Conservation (phyloP, 2,113 vertebrate genomes). For the Hassar affinis region DNA sequence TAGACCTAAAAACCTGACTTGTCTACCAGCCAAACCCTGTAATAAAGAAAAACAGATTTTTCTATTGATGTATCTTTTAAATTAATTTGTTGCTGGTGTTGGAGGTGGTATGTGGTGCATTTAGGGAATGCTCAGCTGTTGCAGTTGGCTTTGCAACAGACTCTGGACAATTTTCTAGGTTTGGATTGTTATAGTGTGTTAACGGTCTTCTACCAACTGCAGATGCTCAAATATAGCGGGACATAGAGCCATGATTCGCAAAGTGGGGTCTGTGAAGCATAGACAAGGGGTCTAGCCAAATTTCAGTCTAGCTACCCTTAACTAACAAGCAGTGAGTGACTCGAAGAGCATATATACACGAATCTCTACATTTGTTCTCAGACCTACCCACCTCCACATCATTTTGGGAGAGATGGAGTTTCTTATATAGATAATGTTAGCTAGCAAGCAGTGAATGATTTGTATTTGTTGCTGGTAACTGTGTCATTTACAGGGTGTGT, state of each 20-base stretch:
- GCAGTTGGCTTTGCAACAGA: constrained; percentile 14
- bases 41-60: constrained; percentile 20
- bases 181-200: not conserved
- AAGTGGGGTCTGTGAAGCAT: not conserved
- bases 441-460: not conserved
- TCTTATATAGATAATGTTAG: not conserved
- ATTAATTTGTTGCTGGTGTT: constrained; percentile 8
- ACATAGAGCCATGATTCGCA: not conserved
- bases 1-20: constrained; percentile 31
- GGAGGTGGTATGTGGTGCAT: constrained; percentile 14
- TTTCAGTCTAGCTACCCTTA: not conserved
- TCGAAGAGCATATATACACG: too few species aligned
- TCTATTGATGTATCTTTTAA: constrained; percentile 15
- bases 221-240: not conserved
- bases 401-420: not conserved
- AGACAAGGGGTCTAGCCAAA: not conserved
- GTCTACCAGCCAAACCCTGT: not conserved
- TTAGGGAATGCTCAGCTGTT: constrained; percentile 33
- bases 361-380: not conserved
- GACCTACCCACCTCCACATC: not conserved
- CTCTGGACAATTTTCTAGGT: constrained; percentile 33
- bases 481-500: too few species aligned
- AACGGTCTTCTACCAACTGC: constrained; percentile 13
- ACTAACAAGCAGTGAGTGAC: not conserved
- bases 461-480: not conserved